Evolutionary conservation across 2,888 invertebrate species (phyloP).

Genomic region (Petrophora chlorosata): DNA sequence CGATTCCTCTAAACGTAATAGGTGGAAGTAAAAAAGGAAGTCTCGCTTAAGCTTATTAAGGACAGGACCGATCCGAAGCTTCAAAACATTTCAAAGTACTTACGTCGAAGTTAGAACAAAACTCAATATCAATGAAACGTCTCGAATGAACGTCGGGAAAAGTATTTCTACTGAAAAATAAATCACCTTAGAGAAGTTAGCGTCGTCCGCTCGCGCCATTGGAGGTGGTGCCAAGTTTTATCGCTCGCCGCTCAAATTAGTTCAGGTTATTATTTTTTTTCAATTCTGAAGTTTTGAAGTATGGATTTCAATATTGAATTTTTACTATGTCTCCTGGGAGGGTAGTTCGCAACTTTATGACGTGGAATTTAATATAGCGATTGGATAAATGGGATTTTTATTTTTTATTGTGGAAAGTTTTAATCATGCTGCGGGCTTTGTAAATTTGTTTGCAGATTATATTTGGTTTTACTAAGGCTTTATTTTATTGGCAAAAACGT

Average conservation of each 20-base stretch:
- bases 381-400: constrained; percentile 29
- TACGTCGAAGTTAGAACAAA: constrained; percentile 69
- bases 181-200: constrained; percentile 72
- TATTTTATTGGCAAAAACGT: no score
- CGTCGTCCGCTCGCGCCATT: constrained; percentile 65
- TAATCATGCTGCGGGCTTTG: constrained; percentile 31
- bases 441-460: constrained; percentile 20
- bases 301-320: constrained; percentile 79
- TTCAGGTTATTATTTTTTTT: constrained; percentile 64
- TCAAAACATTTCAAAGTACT: constrained; percentile 70
- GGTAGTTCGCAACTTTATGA: constrained; percentile 47
- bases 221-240: constrained; percentile 71
- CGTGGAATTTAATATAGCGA: constrained; percentile 56
- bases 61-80: constrained; percentile 55
- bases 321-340: constrained; percentile 62
- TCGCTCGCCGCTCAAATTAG: constrained; percentile 73
- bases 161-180: constrained; percentile 75
- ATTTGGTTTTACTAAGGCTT: constrained; percentile 9
- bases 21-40: constrained; percentile 54
- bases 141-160: constrained; percentile 61
- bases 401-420: constrained; percentile 34
- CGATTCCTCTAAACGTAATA: constrained; percentile 59
- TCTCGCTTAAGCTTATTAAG: constrained; percentile 66
- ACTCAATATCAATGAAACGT: constrained; percentile 77
- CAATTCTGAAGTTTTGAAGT: constrained; percentile 71